Base-by-base conservation (phyloP, 2,797 vertebrate species). In the Melanotaenia trifasciata region DNA sequence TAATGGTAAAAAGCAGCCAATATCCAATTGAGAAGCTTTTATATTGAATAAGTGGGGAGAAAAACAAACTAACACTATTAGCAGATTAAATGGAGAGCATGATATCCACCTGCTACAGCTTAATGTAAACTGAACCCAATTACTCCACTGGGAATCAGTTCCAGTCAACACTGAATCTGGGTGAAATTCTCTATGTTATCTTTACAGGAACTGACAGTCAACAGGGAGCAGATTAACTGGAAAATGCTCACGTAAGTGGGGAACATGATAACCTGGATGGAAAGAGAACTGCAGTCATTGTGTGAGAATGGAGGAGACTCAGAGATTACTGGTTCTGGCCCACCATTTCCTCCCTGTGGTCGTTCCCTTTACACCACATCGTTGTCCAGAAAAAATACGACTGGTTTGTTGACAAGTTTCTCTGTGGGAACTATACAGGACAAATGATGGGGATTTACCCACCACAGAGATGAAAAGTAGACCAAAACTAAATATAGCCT, bases 341-440 rank as follows among this genome's bases (percentile, higher is more conserved):
- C 70, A 82, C 78, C 67, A 81, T 89, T 92, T 93, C 91, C 91
- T 85, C 82, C 57, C 51, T 86, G 89, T 43, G 92, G 90, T 87
- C 33, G 51, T 71, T 81, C 53, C 67, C 68, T 80, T 74, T 57
- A 70, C 69, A 88, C 89, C 88, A 89, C 88, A 86, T 85, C 77
- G 87, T 82, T 47, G 79, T 38, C 51, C 78, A 73, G 65, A 75
- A 74, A 78, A 57, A 86, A 89, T 67, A 84, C 74, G 43, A 72
- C 47, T 66, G 73, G 82, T 88, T 87, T 87, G 87, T 91, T 91
- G 86, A 90, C 87, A 87, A 81, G 82, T 81, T 26, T 72, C 71
- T 81, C 76, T 79, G 81, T 81, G 84, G 84, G 71, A 69, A 83
- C 70, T 57, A 70, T 43, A 60, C 63, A 65, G 57, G 81, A 81